Percentiles rank a stretch among this genome's conserved stretches.
Evolutionary conservation across 2,113 vertebrate species (phyloP).

Genomic region (Chamaetylas fuelleborni): DNA sequence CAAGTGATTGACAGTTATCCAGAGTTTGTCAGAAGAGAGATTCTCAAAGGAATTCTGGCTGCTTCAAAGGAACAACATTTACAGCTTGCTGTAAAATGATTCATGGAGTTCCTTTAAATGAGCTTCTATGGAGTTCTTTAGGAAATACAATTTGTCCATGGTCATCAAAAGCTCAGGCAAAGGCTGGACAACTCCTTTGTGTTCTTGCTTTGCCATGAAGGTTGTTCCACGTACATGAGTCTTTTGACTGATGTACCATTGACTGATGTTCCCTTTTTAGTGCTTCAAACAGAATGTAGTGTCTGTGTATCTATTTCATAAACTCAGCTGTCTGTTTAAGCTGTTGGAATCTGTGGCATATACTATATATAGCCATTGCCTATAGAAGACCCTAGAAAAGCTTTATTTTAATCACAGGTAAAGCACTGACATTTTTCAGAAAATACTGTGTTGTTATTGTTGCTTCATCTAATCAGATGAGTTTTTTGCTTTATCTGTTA

Average conservation of each 20-base stretch:
- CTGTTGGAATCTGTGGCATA: background rate
- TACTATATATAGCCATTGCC: fast-evolving
- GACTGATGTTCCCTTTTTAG: background rate
- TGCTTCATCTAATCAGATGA: background rate
- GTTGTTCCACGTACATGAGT: background rate
- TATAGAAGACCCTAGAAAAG: background rate
- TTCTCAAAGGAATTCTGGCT: background rate
- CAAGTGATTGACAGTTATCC: background rate
- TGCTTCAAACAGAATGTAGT: background rate
- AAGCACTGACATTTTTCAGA: background rate
- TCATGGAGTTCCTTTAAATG: background rate
- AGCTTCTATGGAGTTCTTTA: background rate
- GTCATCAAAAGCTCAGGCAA: background rate
- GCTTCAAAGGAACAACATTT: background rate
- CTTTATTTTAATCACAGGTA: background rate
- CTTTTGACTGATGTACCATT: background rate
- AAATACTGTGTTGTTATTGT: background rate
- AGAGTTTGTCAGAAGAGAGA: background rate
- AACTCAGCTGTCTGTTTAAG: background rate
- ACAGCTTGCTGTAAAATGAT: background rate
- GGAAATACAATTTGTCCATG: background rate
- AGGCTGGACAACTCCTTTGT: background rate
- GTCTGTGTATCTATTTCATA: background rate
- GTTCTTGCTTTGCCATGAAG: background rate
- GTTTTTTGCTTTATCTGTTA: background rate